Evolutionary conservation across 2,888 invertebrate genomes (phyloP).

Genomic region (Drosophila sordidapex): DNA sequence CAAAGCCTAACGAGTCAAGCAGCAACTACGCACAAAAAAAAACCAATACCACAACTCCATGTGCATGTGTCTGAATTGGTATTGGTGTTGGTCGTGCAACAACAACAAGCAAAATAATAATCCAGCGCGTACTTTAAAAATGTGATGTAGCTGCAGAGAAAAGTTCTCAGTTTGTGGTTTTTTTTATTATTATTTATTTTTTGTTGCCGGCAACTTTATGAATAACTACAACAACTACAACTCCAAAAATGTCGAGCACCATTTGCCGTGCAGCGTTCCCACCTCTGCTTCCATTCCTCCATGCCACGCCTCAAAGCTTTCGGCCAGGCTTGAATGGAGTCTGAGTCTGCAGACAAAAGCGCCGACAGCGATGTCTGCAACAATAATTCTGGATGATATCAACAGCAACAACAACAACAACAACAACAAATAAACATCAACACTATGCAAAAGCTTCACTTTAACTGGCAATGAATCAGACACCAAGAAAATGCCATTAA

Average conservation of each 20-base stretch:
- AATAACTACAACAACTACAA: constrained; percentile 52
- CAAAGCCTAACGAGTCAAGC: constrained; percentile 57
- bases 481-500: constrained; percentile 26
- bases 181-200: constrained; percentile 34
- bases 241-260: not conserved
- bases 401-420: constrained; percentile 41
- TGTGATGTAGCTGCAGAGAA: constrained; percentile 61
- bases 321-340: constrained; percentile 62
- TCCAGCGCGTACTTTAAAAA: constrained; percentile 67
- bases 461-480: constrained; percentile 75
- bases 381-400: constrained; percentile 58
- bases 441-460: constrained; percentile 67
- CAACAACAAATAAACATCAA: constrained; percentile 31
- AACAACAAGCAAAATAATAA: constrained; percentile 15
- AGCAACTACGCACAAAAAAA: constrained; percentile 31
- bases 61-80: constrained; percentile 17
- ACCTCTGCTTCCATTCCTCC: not conserved
- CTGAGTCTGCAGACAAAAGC: constrained; percentile 74
- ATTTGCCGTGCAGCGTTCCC: constrained; percentile 27
- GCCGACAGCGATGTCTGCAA: constrained; percentile 71
- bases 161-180: constrained; percentile 51
- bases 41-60: constrained; percentile 27
- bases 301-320: constrained; percentile 42
- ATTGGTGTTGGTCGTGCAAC: constrained; percentile 24
- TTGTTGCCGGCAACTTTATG: constrained; percentile 55